Evolutionary conservation across 2,113 vertebrate genomes (phyloP).

Genomic region (Crotalus horridus): DNA sequence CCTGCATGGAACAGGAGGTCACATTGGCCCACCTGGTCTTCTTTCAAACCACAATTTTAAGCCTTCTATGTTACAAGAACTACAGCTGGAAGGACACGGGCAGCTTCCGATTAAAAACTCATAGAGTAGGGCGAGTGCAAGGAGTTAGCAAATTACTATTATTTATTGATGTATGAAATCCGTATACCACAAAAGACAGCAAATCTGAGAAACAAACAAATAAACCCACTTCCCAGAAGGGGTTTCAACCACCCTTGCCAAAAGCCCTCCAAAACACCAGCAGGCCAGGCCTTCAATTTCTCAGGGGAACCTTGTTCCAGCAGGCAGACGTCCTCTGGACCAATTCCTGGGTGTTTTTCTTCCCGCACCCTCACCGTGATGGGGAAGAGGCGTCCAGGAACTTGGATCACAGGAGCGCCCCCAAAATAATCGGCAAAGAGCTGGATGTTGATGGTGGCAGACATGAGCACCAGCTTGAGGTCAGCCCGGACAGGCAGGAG

Average conservation of each 20-base stretch:
- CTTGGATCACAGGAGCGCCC: constrained; percentile 83
- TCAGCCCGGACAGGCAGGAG: constrained; percentile 70
- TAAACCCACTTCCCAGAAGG: neutral
- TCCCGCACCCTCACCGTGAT: constrained; percentile 72
- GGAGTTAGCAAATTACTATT: neutral
- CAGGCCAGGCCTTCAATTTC: neutral
- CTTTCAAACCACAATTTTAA: neutral
- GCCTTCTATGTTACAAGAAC: neutral
- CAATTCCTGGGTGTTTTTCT: neutral
- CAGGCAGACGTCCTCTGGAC: neutral
- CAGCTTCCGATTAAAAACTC: neutral
- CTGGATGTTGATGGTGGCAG: constrained; percentile 88
- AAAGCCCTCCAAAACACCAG: neutral
- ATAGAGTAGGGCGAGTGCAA: neutral
- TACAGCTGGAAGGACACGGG: too few species aligned
- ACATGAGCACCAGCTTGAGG: constrained; percentile 90
- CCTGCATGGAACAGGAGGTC: constrained; percentile 57
- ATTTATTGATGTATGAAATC: neutral
- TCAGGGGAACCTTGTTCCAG: neutral
- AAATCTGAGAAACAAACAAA: neutral
- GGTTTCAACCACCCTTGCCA: neutral
- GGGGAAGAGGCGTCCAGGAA: constrained; percentile 86
- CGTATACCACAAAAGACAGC: neutral
- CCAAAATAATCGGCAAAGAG: constrained; percentile 86
- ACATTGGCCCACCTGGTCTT: too few species aligned